Evolutionary conservation across 2,888 invertebrate genomes (phyloP).

Genomic region (Molorchus minor): DNA sequence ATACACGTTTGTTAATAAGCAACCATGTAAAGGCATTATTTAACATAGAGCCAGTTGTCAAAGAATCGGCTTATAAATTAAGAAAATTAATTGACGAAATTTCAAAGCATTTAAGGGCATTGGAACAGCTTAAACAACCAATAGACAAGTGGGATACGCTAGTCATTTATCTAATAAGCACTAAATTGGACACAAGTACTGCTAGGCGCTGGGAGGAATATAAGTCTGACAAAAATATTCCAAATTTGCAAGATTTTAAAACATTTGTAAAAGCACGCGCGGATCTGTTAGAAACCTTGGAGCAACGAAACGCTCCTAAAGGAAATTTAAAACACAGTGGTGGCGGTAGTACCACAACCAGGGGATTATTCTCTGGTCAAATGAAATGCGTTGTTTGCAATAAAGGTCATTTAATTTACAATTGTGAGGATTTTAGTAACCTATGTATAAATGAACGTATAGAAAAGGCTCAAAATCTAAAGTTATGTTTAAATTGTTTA

Average conservation of each 20-base stretch:
- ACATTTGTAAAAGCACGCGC: slow-evolving; percentile 7
- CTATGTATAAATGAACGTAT: slow-evolving; percentile 16
- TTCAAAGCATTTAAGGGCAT: slow-evolving; percentile 28
- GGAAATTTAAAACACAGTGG: not conserved
- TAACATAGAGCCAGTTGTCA: slow-evolving; percentile 1
- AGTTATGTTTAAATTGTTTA: slow-evolving; percentile 23
- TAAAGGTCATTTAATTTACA: slow-evolving; percentile 10
- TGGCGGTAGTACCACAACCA: not conserved
- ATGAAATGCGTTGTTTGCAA: slow-evolving; percentile 12
- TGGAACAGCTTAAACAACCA: slow-evolving; percentile 22
- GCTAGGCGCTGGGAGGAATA: slow-evolving; percentile 30
- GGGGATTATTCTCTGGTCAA: not conserved
- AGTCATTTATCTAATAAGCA: slow-evolving; percentile 22
- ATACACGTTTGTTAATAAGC: no score
- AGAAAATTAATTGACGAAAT: slow-evolving; percentile 20
- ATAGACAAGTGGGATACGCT: slow-evolving; percentile 21
- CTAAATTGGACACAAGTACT: slow-evolving; percentile 28
- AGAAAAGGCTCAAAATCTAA: slow-evolving; percentile 1
- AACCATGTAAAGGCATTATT: slow-evolving; percentile 24
- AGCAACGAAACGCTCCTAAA: not conserved
- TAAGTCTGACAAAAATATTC: slow-evolving; percentile 12
- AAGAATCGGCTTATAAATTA: slow-evolving; percentile 10
- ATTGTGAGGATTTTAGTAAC: slow-evolving; percentile 15
- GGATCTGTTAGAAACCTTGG: slow-evolving; percentile 24
- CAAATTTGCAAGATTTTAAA: slow-evolving; percentile 1